Conservation (phyloP, 1,140 invertebrate species). For the Cyrtorhinus lividipennis region DNA sequence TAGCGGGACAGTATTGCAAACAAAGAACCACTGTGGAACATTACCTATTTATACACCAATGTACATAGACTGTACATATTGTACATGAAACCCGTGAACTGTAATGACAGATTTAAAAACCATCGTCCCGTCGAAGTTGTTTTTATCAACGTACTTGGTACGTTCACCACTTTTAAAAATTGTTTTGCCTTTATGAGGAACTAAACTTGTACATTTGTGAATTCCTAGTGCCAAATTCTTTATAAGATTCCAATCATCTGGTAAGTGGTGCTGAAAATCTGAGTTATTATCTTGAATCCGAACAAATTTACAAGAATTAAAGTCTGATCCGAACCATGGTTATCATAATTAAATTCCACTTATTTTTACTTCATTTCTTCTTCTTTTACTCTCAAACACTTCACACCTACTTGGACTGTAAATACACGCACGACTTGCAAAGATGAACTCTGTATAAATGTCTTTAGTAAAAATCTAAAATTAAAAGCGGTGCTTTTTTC, state of each 20-base stretch:
- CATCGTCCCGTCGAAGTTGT: too few species aligned
- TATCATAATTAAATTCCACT: not conserved
- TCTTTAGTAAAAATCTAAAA: not conserved
- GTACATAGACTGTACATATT: not conserved
- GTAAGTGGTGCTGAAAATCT: not conserved
- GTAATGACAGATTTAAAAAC: too few species aligned
- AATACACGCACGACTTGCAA: not conserved
- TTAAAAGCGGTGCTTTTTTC: not conserved
- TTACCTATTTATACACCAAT: not conserved
- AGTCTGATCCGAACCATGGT: not conserved
- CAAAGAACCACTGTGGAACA: too few species aligned
- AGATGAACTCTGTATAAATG: not conserved
- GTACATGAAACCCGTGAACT: too few species aligned
- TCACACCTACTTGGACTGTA: not conserved
- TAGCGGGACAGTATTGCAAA: too few species aligned
- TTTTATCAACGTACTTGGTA: too few species aligned
- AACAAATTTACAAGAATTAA: not conserved
- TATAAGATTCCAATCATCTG: not conserved
- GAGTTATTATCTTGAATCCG: not conserved
- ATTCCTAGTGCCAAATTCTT: constrained; percentile 3
- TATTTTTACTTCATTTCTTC: too few species aligned
- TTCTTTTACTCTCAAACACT: not conserved
- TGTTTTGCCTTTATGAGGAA: not conserved
- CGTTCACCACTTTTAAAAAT: not conserved
- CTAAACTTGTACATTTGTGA: not conserved